Evolutionary conservation across 2,113 vertebrate genomes (phyloP).

Genomic region (Sylvia atricapilla): DNA sequence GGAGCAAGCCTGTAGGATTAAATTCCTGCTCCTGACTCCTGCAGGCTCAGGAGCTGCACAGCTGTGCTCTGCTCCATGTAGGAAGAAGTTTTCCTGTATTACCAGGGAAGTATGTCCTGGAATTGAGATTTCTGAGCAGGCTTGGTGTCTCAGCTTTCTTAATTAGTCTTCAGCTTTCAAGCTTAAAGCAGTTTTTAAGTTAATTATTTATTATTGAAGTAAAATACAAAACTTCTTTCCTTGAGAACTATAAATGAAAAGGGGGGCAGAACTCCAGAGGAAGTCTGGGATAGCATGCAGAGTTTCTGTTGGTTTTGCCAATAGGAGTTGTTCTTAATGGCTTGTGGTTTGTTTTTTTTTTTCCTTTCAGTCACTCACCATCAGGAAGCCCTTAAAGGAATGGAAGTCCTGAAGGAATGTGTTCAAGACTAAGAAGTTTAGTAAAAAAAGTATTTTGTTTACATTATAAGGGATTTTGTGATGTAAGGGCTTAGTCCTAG

Average conservation of each 20-base stretch:
- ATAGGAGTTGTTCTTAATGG: not conserved
- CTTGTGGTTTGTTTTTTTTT: not conserved
- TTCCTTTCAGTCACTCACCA: slow-evolving; percentile 78
- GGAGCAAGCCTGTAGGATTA: not conserved
- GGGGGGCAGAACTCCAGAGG: not conserved
- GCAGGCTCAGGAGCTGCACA: not conserved
- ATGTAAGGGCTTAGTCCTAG: slow-evolving; percentile 68
- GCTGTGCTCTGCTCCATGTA: not conserved
- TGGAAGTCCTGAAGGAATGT: slow-evolving; percentile 75
- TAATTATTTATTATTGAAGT: not conserved
- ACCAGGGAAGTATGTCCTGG: not conserved
- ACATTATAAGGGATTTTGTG: slow-evolving; percentile 82
- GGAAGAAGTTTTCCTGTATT: not conserved
- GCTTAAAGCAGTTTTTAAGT: not conserved
- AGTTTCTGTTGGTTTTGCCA: not conserved
- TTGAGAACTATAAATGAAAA: not conserved
- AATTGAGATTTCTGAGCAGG: not conserved
- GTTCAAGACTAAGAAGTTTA: slow-evolving; percentile 70
- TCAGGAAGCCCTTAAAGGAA: slow-evolving; percentile 83
- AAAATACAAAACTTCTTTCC: fast-evolving
- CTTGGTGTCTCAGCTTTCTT: not conserved
- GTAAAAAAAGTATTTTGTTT: slow-evolving; percentile 81
- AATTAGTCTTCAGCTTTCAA: not conserved
- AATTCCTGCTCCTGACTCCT: not conserved
- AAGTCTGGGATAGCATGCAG: not conserved